Conservation (phyloP, 1,140 invertebrate genomes). For the Pygmarrhopalites habei region DNA sequence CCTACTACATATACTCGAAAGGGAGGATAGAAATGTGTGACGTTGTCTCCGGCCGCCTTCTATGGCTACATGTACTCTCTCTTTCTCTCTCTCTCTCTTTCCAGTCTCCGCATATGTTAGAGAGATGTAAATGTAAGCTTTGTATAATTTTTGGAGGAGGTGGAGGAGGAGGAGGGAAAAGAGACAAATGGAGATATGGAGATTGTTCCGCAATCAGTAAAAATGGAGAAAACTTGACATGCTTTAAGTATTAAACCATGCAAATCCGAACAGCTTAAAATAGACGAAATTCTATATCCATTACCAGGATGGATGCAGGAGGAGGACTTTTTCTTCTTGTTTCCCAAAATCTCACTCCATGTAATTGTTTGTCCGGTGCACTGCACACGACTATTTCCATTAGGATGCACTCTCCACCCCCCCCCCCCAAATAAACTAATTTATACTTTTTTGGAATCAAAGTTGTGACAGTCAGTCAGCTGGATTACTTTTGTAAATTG, state of each 20-base stretch:
- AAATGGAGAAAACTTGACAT: neutral
- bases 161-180: neutral
- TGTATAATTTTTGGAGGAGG: neutral
- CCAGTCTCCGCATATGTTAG: neutral
- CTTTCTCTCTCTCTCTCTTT: neutral
- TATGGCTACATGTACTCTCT: neutral
- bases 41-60: neutral
- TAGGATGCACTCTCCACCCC: neutral
- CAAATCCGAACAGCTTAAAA: constrained; percentile 10
- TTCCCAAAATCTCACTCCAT: neutral
- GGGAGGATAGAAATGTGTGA: neutral
- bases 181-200: neutral
- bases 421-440: neutral
- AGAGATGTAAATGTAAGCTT: neutral
- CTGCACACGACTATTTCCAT: neutral
- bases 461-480: no score
- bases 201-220: constrained; percentile 12
- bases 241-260: constrained; percentile 7
- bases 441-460: no score
- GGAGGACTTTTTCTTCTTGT: neutral
- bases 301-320: no score
- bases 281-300: constrained; percentile 3
- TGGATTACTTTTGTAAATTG: no score
- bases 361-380: neutral
- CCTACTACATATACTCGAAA: neutral